Conservation (phyloP, 2,888 invertebrate genomes). For the Tineola bisselliella region DNA sequence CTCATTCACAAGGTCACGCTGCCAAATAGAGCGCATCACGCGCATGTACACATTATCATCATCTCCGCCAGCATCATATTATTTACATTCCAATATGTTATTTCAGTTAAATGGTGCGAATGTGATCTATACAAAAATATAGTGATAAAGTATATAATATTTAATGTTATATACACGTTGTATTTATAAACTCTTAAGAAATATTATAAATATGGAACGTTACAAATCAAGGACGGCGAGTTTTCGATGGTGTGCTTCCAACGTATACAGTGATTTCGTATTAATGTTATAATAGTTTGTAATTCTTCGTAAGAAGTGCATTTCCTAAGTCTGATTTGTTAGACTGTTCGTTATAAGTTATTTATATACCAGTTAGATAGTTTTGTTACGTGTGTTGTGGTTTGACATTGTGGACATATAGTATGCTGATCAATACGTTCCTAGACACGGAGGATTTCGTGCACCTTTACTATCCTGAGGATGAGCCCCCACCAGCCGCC, state of each 20-base stretch:
- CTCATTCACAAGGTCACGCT: not conserved
- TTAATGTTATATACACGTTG: slow-evolving; percentile 5
- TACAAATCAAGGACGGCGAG: slow-evolving; percentile 31
- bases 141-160: slow-evolving; percentile 12
- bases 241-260: slow-evolving; percentile 50
- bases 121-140: slow-evolving; percentile 52
- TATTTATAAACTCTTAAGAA: not conserved
- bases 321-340: slow-evolving; percentile 49
- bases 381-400: slow-evolving; percentile 21
- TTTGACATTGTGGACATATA: slow-evolving; percentile 20
- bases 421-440: slow-evolving; percentile 64
- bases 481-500: slow-evolving; percentile 35
- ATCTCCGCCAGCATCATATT: not conserved
- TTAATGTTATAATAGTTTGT: slow-evolving; percentile 31
- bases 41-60: not conserved
- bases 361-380: slow-evolving; percentile 38
- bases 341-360: slow-evolving; percentile 42
- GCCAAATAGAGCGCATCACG: not conserved
- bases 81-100: not conserved
- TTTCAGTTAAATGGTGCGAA: slow-evolving; percentile 32
- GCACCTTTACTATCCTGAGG: slow-evolving; percentile 61
- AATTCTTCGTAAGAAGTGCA: slow-evolving; percentile 19
- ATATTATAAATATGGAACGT: slow-evolving; percentile 43
- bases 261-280: slow-evolving; percentile 8
- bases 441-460: slow-evolving; percentile 67